Percentiles rank a stretch among this genome's conserved stretches.
Evolutionary conservation across 1,140 invertebrate species (phyloP).

Genomic region (Drosophila simulans): DNA sequence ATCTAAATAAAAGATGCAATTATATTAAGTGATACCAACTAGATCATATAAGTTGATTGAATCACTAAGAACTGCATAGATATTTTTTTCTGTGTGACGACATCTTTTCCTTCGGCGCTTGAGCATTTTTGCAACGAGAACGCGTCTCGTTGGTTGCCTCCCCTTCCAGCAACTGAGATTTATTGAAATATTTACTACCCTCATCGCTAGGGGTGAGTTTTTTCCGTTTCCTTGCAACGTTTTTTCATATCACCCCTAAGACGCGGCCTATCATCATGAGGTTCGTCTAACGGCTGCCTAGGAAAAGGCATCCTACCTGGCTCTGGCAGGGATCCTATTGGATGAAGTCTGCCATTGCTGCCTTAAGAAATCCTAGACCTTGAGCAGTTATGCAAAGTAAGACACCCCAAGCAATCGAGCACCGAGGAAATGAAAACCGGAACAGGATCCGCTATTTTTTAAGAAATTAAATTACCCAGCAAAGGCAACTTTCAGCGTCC

Average conservation of each 20-base stretch:
- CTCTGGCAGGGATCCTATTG: conserved; percentile 50
- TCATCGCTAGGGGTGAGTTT: conserved; percentile 53
- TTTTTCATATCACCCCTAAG: conserved; percentile 44
- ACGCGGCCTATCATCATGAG: conserved; percentile 55
- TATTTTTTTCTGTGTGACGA: conserved; percentile 14
- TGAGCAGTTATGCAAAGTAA: conserved; percentile 31
- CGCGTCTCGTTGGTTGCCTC: conserved; percentile 43
- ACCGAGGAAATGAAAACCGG: conserved; percentile 59
- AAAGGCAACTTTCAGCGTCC: conserved; percentile 27
- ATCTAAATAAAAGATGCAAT: too few relatives aligned
- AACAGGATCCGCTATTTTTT: conserved; percentile 32
- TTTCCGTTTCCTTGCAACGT: conserved; percentile 17
- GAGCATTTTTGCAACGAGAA: conserved; percentile 19
- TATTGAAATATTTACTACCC: conserved; percentile 47
- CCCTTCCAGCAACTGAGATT: conserved; percentile 19
- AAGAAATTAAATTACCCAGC: conserved; percentile 12
- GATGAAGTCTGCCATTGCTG: conserved; percentile 58
- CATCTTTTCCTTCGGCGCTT: conserved; percentile 19
- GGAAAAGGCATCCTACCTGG: conserved; percentile 57
- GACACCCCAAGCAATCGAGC: conserved; percentile 24
- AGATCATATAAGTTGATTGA: too few relatives aligned
- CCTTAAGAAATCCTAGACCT: conserved; percentile 28
- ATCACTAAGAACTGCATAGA: too few relatives aligned
- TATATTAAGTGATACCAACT: too few relatives aligned
- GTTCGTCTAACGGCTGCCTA: conserved; percentile 46